These are phyloP conservation scores for Tricholauxania praeusta DNA, from an alignment of 2,888 invertebrate species.

Conservation along the genomic window DNA sequence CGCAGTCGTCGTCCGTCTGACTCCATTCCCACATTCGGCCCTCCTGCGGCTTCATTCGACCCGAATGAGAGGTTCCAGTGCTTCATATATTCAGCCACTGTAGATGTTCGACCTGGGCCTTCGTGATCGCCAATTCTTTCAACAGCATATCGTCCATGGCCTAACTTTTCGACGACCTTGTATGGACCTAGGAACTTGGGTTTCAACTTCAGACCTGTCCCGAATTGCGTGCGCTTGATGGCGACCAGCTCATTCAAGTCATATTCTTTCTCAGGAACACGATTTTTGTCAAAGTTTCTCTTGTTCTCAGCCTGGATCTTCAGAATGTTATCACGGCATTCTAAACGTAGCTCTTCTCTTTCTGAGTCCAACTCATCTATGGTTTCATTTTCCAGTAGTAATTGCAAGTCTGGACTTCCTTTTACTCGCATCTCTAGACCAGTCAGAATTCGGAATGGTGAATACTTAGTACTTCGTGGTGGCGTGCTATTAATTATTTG, in stretches of 20 bases:
- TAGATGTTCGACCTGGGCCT: conserved; percentile 33
- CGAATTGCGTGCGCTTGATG: conserved; percentile 44
- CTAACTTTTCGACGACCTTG: conserved; percentile 20
- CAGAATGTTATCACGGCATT: no score
- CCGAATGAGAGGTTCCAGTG: conserved; percentile 34
- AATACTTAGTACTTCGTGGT: conserved; percentile 29
- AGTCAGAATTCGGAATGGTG: conserved; percentile 30
- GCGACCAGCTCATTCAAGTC: conserved; percentile 39
- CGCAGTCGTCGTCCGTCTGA: background rate
- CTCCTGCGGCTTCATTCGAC: conserved; percentile 31
- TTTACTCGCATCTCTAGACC: conserved; percentile 25
- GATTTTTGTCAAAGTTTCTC: no score
- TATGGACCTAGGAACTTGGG: conserved; percentile 44
- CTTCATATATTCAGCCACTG: conserved; percentile 41
- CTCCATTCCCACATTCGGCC: conserved; percentile 32
- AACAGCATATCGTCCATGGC: conserved; percentile 41
- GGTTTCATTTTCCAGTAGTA: no score
- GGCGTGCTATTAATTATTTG: conserved; percentile 31
- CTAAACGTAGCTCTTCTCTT: no score
- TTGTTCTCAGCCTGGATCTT: no score
- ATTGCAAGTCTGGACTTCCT: background rate
- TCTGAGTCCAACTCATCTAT: no score
- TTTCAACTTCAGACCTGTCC: conserved; percentile 39
- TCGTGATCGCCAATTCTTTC: conserved; percentile 41
- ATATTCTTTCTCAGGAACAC: no score